These are phyloP conservation scores for Halocaridina rubra DNA, from an alignment of 2,888 invertebrate species.

Conservation along the genomic window DNA sequence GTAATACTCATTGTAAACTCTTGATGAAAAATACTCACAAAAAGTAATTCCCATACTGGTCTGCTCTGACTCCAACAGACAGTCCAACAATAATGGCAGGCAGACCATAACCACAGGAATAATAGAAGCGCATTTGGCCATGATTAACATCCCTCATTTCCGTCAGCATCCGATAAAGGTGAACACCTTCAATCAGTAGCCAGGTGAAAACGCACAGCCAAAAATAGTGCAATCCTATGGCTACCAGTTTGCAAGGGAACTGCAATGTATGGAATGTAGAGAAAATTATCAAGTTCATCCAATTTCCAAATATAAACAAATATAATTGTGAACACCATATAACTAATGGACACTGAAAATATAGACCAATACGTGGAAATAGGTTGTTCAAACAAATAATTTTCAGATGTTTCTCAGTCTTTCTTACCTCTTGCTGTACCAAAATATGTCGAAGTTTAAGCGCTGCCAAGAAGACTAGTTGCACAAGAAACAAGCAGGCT, in stretches of 20 bases:
- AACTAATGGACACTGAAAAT: too few relatives aligned
- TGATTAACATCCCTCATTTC: constrained; percentile 97
- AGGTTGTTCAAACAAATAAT: too few relatives aligned
- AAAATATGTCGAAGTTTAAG: constrained; percentile 85
- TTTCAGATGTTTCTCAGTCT: too few relatives aligned
- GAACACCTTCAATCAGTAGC: constrained; percentile 92
- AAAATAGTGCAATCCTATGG: constrained; percentile 92
- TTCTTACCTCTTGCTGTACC: constrained; percentile 82
- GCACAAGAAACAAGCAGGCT: constrained; percentile 88
- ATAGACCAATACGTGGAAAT: too few relatives aligned
- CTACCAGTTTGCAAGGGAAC: constrained; percentile 88
- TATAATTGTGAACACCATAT: too few relatives aligned
- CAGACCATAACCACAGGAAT: constrained; percentile 90
- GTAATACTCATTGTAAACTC: too few relatives aligned
- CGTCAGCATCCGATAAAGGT: constrained; percentile 91
- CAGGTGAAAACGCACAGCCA: constrained; percentile 92
- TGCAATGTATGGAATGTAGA: too few relatives aligned
- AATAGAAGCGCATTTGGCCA: constrained; percentile 91
- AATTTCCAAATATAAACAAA: too few relatives aligned
- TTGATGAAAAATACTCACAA: constrained; percentile 60
- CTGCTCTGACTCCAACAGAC: constrained; percentile 90
- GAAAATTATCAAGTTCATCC: too few relatives aligned
- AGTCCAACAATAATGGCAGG: constrained; percentile 92
- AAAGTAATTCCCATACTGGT: constrained; percentile 86
- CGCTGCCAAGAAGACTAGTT: constrained; percentile 86